phyloP scores from a whole-genome alignment of 2,113 vertebrate genomes.

The Phyllostomus discolor region DNA sequence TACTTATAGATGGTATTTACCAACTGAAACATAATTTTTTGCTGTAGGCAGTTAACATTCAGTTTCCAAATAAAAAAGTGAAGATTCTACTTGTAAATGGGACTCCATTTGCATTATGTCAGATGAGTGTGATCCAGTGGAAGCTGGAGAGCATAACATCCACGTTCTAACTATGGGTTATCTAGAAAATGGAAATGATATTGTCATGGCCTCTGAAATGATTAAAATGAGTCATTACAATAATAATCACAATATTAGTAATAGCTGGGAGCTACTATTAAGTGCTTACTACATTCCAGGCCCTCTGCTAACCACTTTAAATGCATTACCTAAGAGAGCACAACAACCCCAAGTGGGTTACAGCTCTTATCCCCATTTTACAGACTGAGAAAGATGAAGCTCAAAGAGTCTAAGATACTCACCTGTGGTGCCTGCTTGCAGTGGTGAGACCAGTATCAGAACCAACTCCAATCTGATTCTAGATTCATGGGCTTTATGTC shows the following conservation, averaged over 20 bases:
- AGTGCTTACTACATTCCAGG: not conserved
- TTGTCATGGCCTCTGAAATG: not conserved
- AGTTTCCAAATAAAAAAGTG: not conserved
- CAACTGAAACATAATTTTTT: constrained; percentile 9
- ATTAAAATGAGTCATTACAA: not conserved
- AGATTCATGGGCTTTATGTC: not conserved
- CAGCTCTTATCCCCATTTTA: not conserved
- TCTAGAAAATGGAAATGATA: constrained; percentile 13
- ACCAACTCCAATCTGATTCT: not conserved
- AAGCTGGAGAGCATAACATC: not conserved
- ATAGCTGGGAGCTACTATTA: not conserved
- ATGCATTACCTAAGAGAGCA: not conserved
- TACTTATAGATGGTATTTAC: not conserved
- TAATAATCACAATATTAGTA: not conserved
- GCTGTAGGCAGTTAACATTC: not conserved
- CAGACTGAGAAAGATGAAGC: not conserved
- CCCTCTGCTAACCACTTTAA: not conserved
- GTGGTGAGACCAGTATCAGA: not conserved
- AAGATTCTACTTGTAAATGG: not conserved
- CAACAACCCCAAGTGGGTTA: not conserved
- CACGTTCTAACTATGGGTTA: not conserved
- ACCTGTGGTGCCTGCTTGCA: not conserved
- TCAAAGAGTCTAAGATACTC: not conserved
- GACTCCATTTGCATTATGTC: not conserved
- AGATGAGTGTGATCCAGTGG: not conserved